These are phyloP conservation scores for Drosophila nebulosa DNA, from an alignment of 1,140 invertebrate species.

Conservation along the genomic window DNA sequence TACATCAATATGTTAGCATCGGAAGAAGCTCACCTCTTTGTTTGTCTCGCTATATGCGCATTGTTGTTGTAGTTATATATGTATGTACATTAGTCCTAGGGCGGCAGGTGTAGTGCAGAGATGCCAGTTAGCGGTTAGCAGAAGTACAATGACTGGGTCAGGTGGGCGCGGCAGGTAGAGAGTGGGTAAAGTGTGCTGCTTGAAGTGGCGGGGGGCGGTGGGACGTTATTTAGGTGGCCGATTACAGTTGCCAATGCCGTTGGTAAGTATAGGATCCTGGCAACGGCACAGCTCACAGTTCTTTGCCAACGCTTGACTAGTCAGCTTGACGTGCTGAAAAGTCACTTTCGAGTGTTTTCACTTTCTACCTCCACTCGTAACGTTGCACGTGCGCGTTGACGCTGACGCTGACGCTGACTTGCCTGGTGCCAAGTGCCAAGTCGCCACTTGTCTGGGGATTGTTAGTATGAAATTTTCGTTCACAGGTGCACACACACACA, in stretches of 20 bases:
- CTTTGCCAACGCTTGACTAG: constrained; percentile 43
- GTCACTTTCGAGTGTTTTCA: constrained; percentile 72
- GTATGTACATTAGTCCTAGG: constrained; percentile 7
- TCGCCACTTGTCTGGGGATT: constrained; percentile 47
- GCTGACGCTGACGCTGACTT: no score
- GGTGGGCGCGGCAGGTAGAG: constrained; percentile 27
- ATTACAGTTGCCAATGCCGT: constrained; percentile 29
- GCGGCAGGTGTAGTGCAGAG: constrained; percentile 48
- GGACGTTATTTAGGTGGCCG: background rate
- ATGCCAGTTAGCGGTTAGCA: constrained; percentile 52
- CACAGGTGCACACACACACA: constrained; percentile 29
- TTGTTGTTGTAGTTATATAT: constrained; percentile 33
- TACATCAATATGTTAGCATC: constrained; percentile 36
- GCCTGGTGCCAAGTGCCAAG: constrained; percentile 46
- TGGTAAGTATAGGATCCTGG: no score
- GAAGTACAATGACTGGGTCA: constrained; percentile 27
- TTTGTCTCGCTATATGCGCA: constrained; percentile 48
- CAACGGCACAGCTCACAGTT: constrained; percentile 30
- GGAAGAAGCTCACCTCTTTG: constrained; percentile 51
- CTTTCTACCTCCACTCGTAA: constrained; percentile 47
- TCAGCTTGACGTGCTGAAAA: constrained; percentile 61
- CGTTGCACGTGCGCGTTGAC: constrained; percentile 67
- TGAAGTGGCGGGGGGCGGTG: background rate
- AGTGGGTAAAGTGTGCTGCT: background rate
- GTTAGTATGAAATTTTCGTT: constrained; percentile 39